phyloP scores from a whole-genome alignment of 2,888 invertebrate genomes.

The Andrena bucephala region DNA sequence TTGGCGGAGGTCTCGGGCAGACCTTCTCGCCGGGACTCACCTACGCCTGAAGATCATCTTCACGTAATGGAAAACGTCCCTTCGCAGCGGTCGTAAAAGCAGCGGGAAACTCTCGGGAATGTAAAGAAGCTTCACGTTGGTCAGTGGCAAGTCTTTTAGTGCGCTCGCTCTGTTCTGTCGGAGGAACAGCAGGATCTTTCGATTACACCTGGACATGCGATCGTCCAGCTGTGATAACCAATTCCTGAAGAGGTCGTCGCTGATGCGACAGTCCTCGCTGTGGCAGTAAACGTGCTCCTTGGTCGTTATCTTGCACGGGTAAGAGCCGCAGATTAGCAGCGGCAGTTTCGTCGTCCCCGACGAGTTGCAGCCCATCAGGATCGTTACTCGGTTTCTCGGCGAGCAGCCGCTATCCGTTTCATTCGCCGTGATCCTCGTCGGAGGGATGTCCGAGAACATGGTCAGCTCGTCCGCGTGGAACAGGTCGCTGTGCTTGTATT shows the following conservation, averaged over 20 bases:
- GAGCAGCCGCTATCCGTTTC: neutral
- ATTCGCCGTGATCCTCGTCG: constrained; percentile 35
- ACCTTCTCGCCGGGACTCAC: constrained; percentile 21
- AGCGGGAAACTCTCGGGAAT: constrained; percentile 76
- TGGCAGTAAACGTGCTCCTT: constrained; percentile 64
- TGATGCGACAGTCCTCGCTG: constrained; percentile 67
- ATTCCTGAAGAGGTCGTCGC: constrained; percentile 68
- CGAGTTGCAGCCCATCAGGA: constrained; percentile 76
- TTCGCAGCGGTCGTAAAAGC: constrained; percentile 71
- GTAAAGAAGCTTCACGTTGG: constrained; percentile 73
- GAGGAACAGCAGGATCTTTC: constrained; percentile 75
- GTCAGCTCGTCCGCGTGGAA: constrained; percentile 77
- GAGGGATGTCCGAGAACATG: constrained; percentile 73
- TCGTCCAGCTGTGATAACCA: constrained; percentile 74
- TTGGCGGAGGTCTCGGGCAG: neutral
- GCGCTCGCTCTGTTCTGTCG: constrained; percentile 67
- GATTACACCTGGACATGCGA: constrained; percentile 62
- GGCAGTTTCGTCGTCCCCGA: constrained; percentile 77
- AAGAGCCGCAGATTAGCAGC: constrained; percentile 75
- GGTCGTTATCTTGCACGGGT: constrained; percentile 25
- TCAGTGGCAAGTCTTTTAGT: constrained; percentile 61
- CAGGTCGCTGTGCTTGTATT: constrained; percentile 75
- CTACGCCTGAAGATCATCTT: constrained; percentile 77
- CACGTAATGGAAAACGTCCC: constrained; percentile 75
- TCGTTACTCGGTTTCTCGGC: constrained; percentile 56